Evolutionary conservation across 1,140 invertebrate species (phyloP).

Genomic region (Neoseiulus cucumeris): DNA sequence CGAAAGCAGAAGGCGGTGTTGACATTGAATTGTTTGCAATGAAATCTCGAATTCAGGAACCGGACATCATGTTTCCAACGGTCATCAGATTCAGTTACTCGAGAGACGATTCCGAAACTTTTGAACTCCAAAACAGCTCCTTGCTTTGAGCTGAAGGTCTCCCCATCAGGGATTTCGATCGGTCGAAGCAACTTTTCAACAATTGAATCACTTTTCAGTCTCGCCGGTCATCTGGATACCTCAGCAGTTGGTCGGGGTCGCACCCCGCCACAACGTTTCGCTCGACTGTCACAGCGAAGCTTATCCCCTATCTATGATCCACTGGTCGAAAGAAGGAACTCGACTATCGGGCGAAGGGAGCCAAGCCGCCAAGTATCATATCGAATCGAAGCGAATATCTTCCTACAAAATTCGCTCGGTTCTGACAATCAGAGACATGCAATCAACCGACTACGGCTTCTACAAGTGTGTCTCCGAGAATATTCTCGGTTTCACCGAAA

Average conservation of each 20-base stretch:
- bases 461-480: constrained; percentile 10
- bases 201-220: constrained; percentile 37
- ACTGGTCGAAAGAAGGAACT: constrained; percentile 40
- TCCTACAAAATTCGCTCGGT: constrained; percentile 8
- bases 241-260: constrained; percentile 64
- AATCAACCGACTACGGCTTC: constrained; percentile 1
- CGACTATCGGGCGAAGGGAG: background rate
- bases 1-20: no score
- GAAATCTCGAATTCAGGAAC: no score
- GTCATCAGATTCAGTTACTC: no score
- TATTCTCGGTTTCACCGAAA: constrained; percentile 7
- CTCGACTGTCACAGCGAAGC: constrained; percentile 73
- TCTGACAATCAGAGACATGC: background rate
- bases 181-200: no score
- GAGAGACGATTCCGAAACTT: no score
- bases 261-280: constrained; percentile 52
- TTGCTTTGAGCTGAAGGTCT: no score
- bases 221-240: constrained; percentile 73
- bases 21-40: no score
- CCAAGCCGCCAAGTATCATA: background rate
- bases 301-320: constrained; percentile 69
- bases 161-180: no score
- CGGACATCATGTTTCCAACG: no score
- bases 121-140: no score
- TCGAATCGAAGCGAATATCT: constrained; percentile 1